Evolutionary conservation across 2,797 vertebrate species (phyloP).

Genomic region (Oreochromis mossambicus): DNA sequence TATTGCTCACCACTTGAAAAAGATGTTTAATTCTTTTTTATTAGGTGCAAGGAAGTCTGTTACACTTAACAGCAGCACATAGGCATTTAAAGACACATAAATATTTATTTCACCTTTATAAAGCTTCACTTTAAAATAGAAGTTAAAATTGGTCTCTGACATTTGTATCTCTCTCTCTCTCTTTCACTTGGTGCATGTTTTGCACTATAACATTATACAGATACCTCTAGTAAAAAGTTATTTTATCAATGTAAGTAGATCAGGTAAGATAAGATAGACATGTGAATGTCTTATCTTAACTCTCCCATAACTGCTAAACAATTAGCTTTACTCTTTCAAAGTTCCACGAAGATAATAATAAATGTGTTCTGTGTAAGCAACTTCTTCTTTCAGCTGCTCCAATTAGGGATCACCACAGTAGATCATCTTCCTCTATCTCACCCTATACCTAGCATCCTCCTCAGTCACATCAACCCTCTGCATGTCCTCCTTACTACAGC

Average conservation of each 20-base stretch:
- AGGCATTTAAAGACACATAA: conserved; percentile 36
- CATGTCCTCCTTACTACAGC: not conserved
- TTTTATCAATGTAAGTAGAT: not conserved
- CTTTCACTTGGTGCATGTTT: not conserved
- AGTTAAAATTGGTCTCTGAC: not conserved
- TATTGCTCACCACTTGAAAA: not conserved
- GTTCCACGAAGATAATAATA: not conserved
- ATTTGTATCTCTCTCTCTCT: not conserved
- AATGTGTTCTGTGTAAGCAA: not conserved
- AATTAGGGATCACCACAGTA: not conserved
- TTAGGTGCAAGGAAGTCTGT: not conserved
- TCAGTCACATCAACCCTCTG: not conserved
- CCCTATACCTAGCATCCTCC: not conserved
- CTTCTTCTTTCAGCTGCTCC: not conserved
- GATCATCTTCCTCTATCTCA: not conserved
- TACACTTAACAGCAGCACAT: conserved; percentile 20
- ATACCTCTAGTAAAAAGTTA: not conserved
- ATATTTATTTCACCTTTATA: not conserved
- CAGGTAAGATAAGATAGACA: not conserved
- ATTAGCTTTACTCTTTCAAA: not conserved
- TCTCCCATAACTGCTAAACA: not conserved
- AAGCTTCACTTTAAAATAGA: not conserved
- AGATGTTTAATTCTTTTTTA: conserved; percentile 17
- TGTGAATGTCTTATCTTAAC: not conserved
- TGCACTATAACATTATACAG: not conserved